Conservation (phyloP, 2,113 vertebrate genomes). For the Lampris megalopsis region DNA sequence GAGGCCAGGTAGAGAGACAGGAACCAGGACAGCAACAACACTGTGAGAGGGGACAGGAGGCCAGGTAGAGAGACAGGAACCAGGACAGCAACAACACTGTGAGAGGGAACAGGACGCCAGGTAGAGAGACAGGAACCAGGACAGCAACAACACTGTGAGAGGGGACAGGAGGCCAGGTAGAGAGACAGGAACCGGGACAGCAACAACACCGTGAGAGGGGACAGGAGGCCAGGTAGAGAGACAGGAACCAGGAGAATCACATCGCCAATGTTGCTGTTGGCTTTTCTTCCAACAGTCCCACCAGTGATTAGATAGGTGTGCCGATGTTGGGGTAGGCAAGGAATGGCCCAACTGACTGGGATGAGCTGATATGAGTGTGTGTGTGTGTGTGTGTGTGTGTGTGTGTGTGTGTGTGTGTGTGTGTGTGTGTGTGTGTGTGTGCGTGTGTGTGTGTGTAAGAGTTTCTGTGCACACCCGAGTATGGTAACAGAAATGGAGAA, state of each 20-base stretch:
- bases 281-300: conserved; percentile 40
- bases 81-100: conserved; percentile 19
- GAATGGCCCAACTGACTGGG: conserved; percentile 49
- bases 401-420: not conserved
- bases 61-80: conserved; percentile 12
- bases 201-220: conserved; percentile 56
- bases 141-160: too few species aligned
- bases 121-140: too few species aligned
- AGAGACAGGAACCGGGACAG: conserved; percentile 40
- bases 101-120: too few species aligned
- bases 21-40: conserved; percentile 25
- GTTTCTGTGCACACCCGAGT: too few species aligned
- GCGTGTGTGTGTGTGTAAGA: not conserved
- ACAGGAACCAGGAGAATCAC: conserved; percentile 33
- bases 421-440: conserved; percentile 4
- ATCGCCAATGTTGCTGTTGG: conserved; percentile 18
- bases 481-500: too few species aligned
- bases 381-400: conserved; percentile 19
- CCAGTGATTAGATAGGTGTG: conserved; percentile 42
- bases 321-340: conserved; percentile 31
- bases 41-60: conserved; percentile 28
- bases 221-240: conserved; percentile 11
- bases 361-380: conserved; percentile 9
- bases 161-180: too few species aligned
- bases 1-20: conserved; percentile 5